phyloP scores from a whole-genome alignment of 2,888 invertebrate genomes.

The Melieria picta region DNA sequence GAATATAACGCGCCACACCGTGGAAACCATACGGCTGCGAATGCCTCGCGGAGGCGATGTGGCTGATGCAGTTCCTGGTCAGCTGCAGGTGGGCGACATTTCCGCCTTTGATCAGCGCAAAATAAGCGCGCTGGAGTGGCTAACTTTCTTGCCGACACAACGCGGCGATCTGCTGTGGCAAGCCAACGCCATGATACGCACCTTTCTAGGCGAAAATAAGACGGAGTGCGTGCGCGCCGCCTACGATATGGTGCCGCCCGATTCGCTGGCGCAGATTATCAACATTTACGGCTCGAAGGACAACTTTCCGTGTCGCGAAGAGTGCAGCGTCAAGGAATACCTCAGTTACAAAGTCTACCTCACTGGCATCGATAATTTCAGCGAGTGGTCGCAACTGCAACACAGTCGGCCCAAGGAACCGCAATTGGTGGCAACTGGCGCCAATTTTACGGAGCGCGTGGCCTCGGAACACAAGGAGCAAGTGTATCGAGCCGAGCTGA shows the following conservation, averaged over 20 bases:
- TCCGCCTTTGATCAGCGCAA: slow-evolving; percentile 77
- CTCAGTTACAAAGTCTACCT: slow-evolving; percentile 89
- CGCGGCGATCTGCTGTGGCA: slow-evolving; percentile 84
- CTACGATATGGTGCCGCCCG: slow-evolving; percentile 76
- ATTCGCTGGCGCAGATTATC: slow-evolving; percentile 71
- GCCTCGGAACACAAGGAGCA: slow-evolving; percentile 86
- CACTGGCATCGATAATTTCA: slow-evolving; percentile 87
- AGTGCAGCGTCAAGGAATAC: slow-evolving; percentile 77
- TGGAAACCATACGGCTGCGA: slow-evolving; percentile 76
- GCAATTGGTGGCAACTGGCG: slow-evolving; percentile 69
- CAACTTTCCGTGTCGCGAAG: slow-evolving; percentile 67
- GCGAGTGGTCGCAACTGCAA: slow-evolving; percentile 87
- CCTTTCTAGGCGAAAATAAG: slow-evolving; percentile 84
- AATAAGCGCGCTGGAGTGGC: slow-evolving; percentile 86
- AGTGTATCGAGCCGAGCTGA: slow-evolving; percentile 80
- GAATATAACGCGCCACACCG: slow-evolving; percentile 84
- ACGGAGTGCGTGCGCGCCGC: slow-evolving; percentile 83
- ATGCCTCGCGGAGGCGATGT: slow-evolving; percentile 55
- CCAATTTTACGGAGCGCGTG: slow-evolving; percentile 87
- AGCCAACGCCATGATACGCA: slow-evolving; percentile 88
- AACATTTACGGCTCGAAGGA: slow-evolving; percentile 66
- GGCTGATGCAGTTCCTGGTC: slow-evolving; percentile 34
- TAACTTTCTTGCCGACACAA: slow-evolving; percentile 82
- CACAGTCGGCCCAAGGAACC: slow-evolving; percentile 82
- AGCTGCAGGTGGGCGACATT: slow-evolving; percentile 67